phyloP scores from a whole-genome alignment of 1,140 invertebrate species.

The Gerris buenoi region DNA sequence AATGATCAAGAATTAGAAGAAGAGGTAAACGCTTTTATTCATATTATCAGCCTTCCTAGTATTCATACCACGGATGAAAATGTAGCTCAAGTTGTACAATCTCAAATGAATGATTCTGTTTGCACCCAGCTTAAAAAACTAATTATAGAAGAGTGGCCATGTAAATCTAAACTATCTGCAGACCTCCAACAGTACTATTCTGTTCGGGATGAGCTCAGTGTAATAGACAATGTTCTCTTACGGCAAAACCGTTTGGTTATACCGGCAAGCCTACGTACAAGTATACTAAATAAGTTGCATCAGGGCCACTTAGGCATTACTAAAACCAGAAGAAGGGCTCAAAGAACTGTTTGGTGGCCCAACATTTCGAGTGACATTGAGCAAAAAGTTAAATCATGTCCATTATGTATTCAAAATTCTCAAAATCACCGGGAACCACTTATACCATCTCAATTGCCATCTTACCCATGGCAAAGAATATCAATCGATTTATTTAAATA shows the following conservation, averaged over 20 bases:
- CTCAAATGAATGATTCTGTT: not conserved
- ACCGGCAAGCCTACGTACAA: not conserved
- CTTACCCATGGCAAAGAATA: not conserved
- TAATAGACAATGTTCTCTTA: not conserved
- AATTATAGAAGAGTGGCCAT: not conserved
- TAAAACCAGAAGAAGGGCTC: not conserved
- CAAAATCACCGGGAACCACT: not conserved
- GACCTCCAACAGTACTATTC: not conserved
- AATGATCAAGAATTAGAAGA: not conserved
- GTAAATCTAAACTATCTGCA: not conserved
- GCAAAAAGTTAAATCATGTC: not conserved
- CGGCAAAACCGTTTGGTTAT: not conserved
- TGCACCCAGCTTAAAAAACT: not conserved
- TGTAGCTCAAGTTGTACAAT: not conserved
- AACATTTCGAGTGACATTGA: not conserved
- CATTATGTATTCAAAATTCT: not conserved
- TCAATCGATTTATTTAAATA: not conserved
- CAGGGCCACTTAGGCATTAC: not conserved
- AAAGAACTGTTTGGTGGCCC: not conserved
- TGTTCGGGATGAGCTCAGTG: not conserved
- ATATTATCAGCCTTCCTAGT: too few relatives aligned
- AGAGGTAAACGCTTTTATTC: too few relatives aligned
- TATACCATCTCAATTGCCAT: not conserved
- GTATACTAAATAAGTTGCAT: not conserved
- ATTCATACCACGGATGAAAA: not conserved